Evolutionary conservation across 2,797 vertebrate genomes (phyloP).

Genomic region (Novumbra hubbsi): DNA sequence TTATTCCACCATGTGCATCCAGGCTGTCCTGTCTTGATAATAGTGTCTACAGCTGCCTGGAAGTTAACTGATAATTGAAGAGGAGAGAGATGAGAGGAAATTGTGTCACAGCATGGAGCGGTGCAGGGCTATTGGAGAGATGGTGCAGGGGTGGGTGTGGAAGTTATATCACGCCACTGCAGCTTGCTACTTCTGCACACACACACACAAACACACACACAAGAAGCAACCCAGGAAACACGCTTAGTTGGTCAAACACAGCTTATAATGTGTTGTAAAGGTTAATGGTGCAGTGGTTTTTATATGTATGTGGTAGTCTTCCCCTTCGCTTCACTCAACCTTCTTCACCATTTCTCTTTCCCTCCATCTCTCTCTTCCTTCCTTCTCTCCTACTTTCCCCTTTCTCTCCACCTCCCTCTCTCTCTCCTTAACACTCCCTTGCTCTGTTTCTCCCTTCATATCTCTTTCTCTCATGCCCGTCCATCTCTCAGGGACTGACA

Average conservation of each 20-base stretch:
- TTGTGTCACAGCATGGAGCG: not conserved
- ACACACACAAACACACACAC: not conserved
- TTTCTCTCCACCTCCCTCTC: not conserved
- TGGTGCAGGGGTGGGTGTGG: not conserved
- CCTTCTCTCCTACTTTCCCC: not conserved
- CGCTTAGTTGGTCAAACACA: not conserved
- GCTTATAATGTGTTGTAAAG: not conserved
- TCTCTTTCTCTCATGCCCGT: not conserved
- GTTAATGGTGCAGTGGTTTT: not conserved
- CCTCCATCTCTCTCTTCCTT: not conserved
- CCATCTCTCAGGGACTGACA: not conserved
- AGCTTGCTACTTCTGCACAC: not conserved
- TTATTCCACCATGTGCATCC: not conserved
- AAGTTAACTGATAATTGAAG: constrained; percentile 1
- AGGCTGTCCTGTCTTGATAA: not conserved
- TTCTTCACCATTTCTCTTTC: too few species aligned
- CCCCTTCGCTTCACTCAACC: too few species aligned
- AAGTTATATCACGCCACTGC: not conserved
- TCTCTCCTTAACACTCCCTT: not conserved
- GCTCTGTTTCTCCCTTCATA: too few species aligned
- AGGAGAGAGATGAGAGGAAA: not conserved
- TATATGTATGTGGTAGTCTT: not conserved
- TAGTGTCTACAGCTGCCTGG: not conserved
- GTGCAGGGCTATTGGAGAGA: not conserved
- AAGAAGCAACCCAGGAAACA: not conserved